A percentile compares a stretch with the other conserved stretches of the same genome.
Conservation (phyloP, 2,113 vertebrate species). For the Tylochromis polylepis region DNA sequence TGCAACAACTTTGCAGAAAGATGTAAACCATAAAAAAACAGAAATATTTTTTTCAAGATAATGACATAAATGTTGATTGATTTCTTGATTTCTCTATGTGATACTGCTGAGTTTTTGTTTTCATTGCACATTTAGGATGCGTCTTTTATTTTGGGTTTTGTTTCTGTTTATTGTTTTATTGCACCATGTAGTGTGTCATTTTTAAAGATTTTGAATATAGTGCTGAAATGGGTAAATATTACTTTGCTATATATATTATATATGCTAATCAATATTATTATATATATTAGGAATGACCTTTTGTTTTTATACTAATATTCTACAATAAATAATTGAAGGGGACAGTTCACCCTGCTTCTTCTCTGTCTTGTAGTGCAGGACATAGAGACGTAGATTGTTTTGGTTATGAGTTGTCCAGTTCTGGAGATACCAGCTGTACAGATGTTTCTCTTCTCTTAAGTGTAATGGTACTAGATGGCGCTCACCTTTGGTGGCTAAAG, state of each 20-base stretch:
- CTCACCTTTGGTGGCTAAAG: not conserved
- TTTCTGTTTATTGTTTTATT: not conserved
- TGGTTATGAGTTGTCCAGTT: not conserved
- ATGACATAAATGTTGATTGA: not conserved
- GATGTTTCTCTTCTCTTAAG: not conserved
- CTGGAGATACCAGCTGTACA: not conserved
- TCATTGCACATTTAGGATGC: not conserved
- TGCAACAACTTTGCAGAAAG: not conserved
- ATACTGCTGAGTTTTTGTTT: not conserved
- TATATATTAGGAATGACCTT: not conserved
- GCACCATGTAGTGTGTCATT: not conserved
- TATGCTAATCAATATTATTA: not conserved
- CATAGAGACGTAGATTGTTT: not conserved
- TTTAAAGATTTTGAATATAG: not conserved
- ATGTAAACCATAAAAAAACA: not conserved
- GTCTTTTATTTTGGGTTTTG: accelerated
- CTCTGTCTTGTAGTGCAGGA: not conserved
- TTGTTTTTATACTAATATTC: not conserved
- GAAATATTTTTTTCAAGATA: not conserved
- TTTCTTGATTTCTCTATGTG: not conserved
- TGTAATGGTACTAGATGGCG: accelerated
- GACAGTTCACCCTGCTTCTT: not conserved
- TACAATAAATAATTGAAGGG: not conserved
- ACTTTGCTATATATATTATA: not conserved
- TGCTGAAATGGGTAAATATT: not conserved